phyloP scores from a whole-genome alignment of 64 coral and sea anemone species.

The Montipora foliosa region DNA sequence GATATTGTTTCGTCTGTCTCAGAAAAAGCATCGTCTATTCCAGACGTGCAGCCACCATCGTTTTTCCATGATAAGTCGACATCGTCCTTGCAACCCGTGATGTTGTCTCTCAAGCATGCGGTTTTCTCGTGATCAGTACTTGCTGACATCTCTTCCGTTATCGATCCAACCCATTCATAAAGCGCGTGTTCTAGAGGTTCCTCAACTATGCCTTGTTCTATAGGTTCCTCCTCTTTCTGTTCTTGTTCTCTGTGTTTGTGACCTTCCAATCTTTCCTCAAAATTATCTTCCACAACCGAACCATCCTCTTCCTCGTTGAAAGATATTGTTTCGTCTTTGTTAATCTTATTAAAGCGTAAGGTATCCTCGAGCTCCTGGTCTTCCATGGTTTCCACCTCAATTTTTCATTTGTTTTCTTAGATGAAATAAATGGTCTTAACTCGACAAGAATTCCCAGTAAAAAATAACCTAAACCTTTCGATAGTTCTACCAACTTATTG shows the following conservation, averaged over 20 bases:
- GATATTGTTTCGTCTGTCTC: not conserved
- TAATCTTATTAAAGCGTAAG: not conserved
- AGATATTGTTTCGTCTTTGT: not conserved
- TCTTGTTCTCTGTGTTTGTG: not conserved
- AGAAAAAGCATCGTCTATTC: not conserved
- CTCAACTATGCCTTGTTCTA: too few species aligned
- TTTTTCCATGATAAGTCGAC: not conserved
- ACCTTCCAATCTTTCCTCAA: not conserved
- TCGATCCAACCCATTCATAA: not conserved
- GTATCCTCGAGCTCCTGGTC: not conserved
- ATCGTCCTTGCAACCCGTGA: not conserved
- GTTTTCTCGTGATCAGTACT: constrained; percentile 24
- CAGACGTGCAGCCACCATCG: not conserved
- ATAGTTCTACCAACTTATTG: too few species aligned
- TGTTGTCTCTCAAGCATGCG: not conserved
- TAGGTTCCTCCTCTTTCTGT: not conserved
- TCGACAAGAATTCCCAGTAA: too few species aligned
- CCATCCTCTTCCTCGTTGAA: not conserved
- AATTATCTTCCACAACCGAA: not conserved
- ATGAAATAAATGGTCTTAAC: not conserved
- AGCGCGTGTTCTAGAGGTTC: too few species aligned
- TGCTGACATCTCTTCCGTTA: not conserved
- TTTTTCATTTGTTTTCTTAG: not conserved
- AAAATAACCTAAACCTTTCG: too few species aligned
- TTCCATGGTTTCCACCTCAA: not conserved